Evolutionary conservation across 2,113 vertebrate genomes (phyloP).

Genomic region (Mormyrus iriodes): DNA sequence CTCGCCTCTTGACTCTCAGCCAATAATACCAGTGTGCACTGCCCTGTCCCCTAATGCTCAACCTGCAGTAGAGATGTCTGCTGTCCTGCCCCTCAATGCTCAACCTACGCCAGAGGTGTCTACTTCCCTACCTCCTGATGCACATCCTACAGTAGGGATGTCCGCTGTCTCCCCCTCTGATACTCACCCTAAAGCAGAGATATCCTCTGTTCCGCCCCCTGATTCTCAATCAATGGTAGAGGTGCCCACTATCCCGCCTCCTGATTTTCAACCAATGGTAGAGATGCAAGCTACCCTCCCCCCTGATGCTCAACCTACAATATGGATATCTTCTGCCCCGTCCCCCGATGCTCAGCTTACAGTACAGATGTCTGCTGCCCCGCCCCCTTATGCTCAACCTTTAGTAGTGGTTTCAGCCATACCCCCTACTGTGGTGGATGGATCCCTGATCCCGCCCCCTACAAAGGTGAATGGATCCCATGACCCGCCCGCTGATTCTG

Average conservation of each 20-base stretch:
- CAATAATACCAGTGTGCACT: neutral
- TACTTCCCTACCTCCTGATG: neutral
- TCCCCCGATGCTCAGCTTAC: neutral
- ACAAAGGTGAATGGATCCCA: conserved; percentile 35
- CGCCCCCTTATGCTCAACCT: neutral
- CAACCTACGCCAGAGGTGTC: neutral
- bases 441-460: neutral
- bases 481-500: conserved; percentile 40
- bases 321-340: neutral
- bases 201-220: neutral
- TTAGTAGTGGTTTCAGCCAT: no score
- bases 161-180: neutral
- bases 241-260: neutral
- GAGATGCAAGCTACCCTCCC: neutral
- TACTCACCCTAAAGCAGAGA: neutral
- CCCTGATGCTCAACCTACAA: neutral
- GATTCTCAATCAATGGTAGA: neutral
- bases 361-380: neutral
- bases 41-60: neutral
- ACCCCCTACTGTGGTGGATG: neutral
- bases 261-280: neutral
- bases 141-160: neutral
- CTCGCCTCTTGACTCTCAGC: neutral
- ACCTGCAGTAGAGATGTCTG: neutral
- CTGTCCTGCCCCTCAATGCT: neutral